Conservation (phyloP, 2,888 invertebrate genomes). For the Plagodis dolabraria region DNA sequence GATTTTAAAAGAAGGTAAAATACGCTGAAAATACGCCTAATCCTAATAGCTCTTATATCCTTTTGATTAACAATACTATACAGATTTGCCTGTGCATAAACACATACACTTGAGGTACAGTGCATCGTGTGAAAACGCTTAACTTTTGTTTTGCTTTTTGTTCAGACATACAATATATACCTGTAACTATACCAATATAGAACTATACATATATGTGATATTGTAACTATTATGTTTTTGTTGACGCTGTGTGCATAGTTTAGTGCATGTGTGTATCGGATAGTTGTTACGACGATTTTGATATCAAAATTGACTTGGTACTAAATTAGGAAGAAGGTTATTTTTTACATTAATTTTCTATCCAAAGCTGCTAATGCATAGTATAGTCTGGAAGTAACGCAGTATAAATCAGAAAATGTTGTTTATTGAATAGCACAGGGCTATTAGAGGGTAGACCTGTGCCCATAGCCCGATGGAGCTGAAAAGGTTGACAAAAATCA, state of each 20-base stretch:
- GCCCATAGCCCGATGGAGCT: too few relatives aligned
- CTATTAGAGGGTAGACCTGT: too few relatives aligned
- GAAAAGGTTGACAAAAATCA: too few relatives aligned
- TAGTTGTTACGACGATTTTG: conserved; percentile 29
- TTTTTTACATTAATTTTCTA: too few relatives aligned
- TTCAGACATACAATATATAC: conserved; percentile 6
- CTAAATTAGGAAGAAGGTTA: too few relatives aligned
- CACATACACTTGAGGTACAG: conserved; percentile 44
- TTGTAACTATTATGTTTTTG: conserved; percentile 59
- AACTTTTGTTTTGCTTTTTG: conserved; percentile 51
- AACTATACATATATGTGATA: conserved; percentile 20
- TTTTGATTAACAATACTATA: conserved; percentile 17
- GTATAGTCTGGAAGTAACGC: too few relatives aligned
- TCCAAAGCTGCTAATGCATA: too few relatives aligned
- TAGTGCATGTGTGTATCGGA: conserved; percentile 58
- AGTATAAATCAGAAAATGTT: too few relatives aligned
- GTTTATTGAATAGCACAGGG: too few relatives aligned
- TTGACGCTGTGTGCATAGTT: conserved; percentile 75
- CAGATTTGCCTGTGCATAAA: conserved; percentile 58
- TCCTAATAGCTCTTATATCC: background rate
- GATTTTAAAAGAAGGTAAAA: too few relatives aligned
- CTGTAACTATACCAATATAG: conserved; percentile 9
- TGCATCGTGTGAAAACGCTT: conserved; percentile 65
- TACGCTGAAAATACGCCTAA: too few relatives aligned
- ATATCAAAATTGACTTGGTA: background rate